Conservation (phyloP, 1,140 invertebrate genomes). For the Aradophagus sp. region DNA sequence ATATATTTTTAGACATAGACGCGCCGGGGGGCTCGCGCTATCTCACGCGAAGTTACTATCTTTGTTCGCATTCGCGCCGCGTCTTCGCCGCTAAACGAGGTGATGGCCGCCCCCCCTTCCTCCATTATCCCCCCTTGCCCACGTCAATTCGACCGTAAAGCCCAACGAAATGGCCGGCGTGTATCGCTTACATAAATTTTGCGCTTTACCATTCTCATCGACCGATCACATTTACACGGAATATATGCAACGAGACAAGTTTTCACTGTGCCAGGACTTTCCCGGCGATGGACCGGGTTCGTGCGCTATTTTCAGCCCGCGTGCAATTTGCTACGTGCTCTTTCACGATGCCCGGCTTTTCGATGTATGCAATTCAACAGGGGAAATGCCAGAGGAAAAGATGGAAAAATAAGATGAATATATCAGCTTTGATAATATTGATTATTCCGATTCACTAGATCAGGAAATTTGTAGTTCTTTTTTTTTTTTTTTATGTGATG, state of each 20-base stretch:
- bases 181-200: slow-evolving; percentile 44
- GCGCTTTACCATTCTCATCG: slow-evolving; percentile 45
- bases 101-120: slow-evolving; percentile 39
- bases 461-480: too few species aligned
- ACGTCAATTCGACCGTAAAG: slow-evolving; percentile 36
- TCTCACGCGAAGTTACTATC: slow-evolving; percentile 48
- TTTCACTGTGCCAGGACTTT: slow-evolving; percentile 1
- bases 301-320: too few species aligned
- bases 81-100: slow-evolving; percentile 51
- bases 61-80: slow-evolving; percentile 52
- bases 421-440: too few species aligned
- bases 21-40: slow-evolving; percentile 25
- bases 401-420: too few species aligned
- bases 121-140: slow-evolving; percentile 35
- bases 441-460: too few species aligned
- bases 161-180: slow-evolving; percentile 25
- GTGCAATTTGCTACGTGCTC: too few species aligned
- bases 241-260: slow-evolving; percentile 14
- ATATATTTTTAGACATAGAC: slow-evolving; percentile 46
- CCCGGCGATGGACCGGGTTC: too few species aligned
- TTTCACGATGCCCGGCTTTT: too few species aligned
- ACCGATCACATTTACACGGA: slow-evolving; percentile 19
- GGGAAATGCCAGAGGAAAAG: too few species aligned
- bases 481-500: not conserved
- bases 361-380: too few species aligned